phyloP scores from a whole-genome alignment of 1,140 invertebrate genomes.

The Drosophila azteca region DNA sequence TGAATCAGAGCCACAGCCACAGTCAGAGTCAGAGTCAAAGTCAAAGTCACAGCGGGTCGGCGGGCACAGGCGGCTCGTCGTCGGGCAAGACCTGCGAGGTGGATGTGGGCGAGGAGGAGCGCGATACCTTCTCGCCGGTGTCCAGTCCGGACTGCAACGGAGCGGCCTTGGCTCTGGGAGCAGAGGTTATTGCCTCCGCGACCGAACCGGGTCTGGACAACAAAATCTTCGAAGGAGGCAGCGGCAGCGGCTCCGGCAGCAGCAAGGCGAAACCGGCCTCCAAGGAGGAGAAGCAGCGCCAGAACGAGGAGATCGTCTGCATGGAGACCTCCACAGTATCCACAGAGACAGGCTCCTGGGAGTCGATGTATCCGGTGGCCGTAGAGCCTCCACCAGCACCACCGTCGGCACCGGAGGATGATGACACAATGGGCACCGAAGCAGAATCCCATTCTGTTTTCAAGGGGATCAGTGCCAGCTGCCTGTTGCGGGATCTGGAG shows the following conservation, averaged over 20 bases:
- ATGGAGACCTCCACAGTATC: slow-evolving; percentile 86
- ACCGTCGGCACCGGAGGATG: not conserved
- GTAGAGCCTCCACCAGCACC: not conserved
- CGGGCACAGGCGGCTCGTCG: slow-evolving; percentile 52
- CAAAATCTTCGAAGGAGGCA: slow-evolving; percentile 50
- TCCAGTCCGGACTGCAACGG: slow-evolving; percentile 65
- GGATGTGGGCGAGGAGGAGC: slow-evolving; percentile 75
- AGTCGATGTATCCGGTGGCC: slow-evolving; percentile 84
- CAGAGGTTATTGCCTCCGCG: slow-evolving; percentile 23
- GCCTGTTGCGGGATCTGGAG: slow-evolving; percentile 73
- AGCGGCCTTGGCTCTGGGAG: slow-evolving; percentile 6
- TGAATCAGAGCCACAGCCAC: slow-evolving; percentile 24
- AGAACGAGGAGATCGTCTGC: slow-evolving; percentile 88
- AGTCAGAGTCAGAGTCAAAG: slow-evolving; percentile 21
- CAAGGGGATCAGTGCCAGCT: slow-evolving; percentile 65
- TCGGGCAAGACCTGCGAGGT: slow-evolving; percentile 72
- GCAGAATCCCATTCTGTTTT: slow-evolving; percentile 31
- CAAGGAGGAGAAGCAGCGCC: slow-evolving; percentile 89
- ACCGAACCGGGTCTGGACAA: slow-evolving; percentile 34
- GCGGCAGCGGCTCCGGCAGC: not conserved
- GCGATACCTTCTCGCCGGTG: slow-evolving; percentile 76
- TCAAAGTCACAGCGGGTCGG: slow-evolving; percentile 31
- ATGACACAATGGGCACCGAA: slow-evolving; percentile 2
- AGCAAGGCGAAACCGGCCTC: slow-evolving; percentile 80
- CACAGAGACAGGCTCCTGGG: slow-evolving; percentile 87